Percentiles rank a stretch among this genome's conserved stretches.
phyloP scores from a whole-genome alignment of 1,140 invertebrate genomes.

The Bombus pyrosoma region DNA sequence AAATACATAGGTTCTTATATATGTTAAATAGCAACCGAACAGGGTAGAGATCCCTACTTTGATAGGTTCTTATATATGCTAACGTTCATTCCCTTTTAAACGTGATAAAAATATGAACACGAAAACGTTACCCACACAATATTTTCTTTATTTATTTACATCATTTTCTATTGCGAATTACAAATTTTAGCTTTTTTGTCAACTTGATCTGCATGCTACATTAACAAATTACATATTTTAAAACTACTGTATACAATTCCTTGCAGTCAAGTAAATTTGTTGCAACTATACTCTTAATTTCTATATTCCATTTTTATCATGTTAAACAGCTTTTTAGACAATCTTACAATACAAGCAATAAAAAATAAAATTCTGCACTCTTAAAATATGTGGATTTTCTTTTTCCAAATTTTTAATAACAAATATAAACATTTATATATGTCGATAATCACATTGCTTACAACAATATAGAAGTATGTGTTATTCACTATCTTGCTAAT shows the following conservation, averaged over 20 bases:
- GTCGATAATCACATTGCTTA: not conserved
- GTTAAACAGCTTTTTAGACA: not conserved
- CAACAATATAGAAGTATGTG: not conserved
- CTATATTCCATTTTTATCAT: not conserved
- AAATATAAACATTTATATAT: conserved; percentile 21
- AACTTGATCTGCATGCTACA: not conserved
- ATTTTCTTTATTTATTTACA: conserved; percentile 9
- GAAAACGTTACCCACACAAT: not conserved
- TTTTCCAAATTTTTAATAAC: conserved; percentile 16
- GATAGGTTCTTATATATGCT: too few relatives aligned
- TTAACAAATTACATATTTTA: not conserved
- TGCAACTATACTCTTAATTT: not conserved
- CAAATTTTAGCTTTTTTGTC: not conserved
- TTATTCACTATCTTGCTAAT: not conserved
- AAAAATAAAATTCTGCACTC: conserved; percentile 8
- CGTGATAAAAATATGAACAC: not conserved
- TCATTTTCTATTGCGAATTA: not conserved
- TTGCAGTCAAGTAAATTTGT: not conserved
- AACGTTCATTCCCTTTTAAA: not conserved
- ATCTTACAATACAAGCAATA: not conserved
- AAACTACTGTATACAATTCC: not conserved
- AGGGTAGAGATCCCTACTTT: too few relatives aligned
- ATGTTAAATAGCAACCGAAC: too few relatives aligned
- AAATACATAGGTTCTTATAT: too few relatives aligned
- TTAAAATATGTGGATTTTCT: not conserved